phyloP scores from a whole-genome alignment of 2,113 vertebrate species.

The Chionomys nivalis region DNA sequence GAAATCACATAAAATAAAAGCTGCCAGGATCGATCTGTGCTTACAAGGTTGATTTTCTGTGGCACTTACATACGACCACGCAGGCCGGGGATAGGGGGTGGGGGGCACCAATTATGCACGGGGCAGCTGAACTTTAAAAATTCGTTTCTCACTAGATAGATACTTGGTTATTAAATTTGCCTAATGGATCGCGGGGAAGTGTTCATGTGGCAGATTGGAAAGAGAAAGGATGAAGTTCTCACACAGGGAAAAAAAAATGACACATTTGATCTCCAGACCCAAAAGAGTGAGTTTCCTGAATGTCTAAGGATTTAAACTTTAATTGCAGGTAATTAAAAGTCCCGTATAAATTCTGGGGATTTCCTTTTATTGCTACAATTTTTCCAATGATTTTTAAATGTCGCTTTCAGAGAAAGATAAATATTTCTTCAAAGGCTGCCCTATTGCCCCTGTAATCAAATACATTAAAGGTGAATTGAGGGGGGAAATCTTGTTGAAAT shows the following conservation, averaged over 20 bases:
- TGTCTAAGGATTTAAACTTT: conserved; percentile 73
- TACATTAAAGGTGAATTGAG: conserved; percentile 41
- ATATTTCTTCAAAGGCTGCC: conserved; percentile 29
- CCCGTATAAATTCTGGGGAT: conserved; percentile 65
- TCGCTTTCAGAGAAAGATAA: conserved; percentile 62
- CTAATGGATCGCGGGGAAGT: conserved; percentile 18
- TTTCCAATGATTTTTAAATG: conserved; percentile 75
- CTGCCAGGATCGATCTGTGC: conserved; percentile 52
- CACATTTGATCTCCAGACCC: conserved; percentile 49
- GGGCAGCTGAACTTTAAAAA: neutral
- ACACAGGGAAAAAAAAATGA: neutral
- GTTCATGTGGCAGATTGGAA: neutral
- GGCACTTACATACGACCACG: neutral
- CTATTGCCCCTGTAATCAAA: conserved; percentile 64
- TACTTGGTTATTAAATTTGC: conserved; percentile 60
- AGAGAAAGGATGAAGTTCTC: conserved; percentile 20
- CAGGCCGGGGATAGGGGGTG: neutral
- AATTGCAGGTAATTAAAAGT: conserved; percentile 56
- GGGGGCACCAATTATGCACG: neutral
- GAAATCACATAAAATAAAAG: conserved; percentile 74
- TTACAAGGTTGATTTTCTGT: conserved; percentile 44
- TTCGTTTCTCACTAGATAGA: neutral
- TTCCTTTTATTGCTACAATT: conserved; percentile 77
- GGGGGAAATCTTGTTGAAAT: conserved; percentile 58
- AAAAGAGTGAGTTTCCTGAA: conserved; percentile 7